Percentiles rank a stretch among this genome's conserved stretches.
phyloP scores from a whole-genome alignment of 1,140 invertebrate species.

The Aphidius ervi region DNA sequence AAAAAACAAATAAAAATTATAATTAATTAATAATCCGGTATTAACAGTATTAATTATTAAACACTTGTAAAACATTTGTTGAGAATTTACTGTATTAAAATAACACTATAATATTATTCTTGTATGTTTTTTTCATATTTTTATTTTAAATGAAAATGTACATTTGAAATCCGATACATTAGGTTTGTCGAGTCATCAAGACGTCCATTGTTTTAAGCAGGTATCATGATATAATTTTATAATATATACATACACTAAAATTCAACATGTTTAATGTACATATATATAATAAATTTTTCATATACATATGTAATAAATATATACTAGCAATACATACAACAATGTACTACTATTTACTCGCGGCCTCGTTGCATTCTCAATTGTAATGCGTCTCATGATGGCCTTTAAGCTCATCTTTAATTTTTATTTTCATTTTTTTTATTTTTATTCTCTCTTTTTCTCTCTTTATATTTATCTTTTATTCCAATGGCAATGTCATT shows the following conservation, averaged over 20 bases:
- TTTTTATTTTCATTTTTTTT: constrained; percentile 10
- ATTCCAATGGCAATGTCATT: constrained; percentile 10
- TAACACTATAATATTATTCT: neutral
- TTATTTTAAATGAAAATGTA: constrained; percentile 5
- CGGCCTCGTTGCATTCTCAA: constrained; percentile 14
- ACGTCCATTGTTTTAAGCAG: constrained; percentile 5
- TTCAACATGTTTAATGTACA: neutral
- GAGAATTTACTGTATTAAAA: neutral
- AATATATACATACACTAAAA: neutral
- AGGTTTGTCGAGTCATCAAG: constrained; percentile 11
- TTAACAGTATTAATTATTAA: no score
- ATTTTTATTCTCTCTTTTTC: neutral
- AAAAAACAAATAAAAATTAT: neutral
- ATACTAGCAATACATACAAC: neutral
- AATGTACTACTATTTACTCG: constrained; percentile 11
- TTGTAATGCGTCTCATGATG: constrained; percentile 14
- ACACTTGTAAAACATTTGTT: neutral
- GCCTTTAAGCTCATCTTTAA: constrained; percentile 15
- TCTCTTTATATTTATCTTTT: constrained; percentile 1
- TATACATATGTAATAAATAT: no score
- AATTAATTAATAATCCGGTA: neutral
- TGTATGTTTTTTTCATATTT: neutral
- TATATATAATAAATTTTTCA: neutral
- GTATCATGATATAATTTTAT: neutral
- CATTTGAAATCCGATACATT: constrained; percentile 11